Base-by-base conservation (phyloP, 1,140 invertebrate genomes). In the Campodea augens region DNA sequence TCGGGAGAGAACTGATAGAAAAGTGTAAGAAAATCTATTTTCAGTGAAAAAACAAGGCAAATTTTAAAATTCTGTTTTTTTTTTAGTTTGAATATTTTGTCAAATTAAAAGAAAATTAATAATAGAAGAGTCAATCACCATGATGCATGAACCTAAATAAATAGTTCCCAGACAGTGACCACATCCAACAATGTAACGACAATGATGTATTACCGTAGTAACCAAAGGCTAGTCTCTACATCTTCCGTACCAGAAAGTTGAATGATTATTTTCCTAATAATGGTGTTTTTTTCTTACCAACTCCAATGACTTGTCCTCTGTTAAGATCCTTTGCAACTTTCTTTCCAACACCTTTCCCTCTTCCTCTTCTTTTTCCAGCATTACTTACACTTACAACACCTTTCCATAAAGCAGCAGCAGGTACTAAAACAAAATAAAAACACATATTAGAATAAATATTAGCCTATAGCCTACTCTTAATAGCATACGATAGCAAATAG, bases 321-420 rank as follows among this genome's bases (percentile, higher is more conserved):
- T 97, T 95, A 23, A 98, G 70, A 69, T 97, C 77, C 58, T 81
- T 82, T 12, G 72, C 69, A 15, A 72, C 63, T 55, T 73, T 81
- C 48, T 71, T 75, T 10, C 79, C 75, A 22, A 72, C 63, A 43
- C 78, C 78, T 65, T 75, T 89, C n/a, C 76, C 89, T 68, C 95
- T 75, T 46, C 95, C 95, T 67, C 91, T 75, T 59, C 90, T 91
- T 54, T 70, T 78, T 48, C 95, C 93, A 51, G 90, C 83, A 75
- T 92, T 95, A 73, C 91, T 96, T 1, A 98, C 90, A 55, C 79
- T 81, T 3, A 80, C 86, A 1, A 93, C 81, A 32, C 88, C 84
- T 60, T 91, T 90, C 93, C 95, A 98, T 53, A 98, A 63, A 39
- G 78, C 65, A 18, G 82, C 73, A 18, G 81, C 86, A 45, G 80